Base-by-base conservation (phyloP, 2,888 invertebrate species). In the Lamproptera curius region DNA sequence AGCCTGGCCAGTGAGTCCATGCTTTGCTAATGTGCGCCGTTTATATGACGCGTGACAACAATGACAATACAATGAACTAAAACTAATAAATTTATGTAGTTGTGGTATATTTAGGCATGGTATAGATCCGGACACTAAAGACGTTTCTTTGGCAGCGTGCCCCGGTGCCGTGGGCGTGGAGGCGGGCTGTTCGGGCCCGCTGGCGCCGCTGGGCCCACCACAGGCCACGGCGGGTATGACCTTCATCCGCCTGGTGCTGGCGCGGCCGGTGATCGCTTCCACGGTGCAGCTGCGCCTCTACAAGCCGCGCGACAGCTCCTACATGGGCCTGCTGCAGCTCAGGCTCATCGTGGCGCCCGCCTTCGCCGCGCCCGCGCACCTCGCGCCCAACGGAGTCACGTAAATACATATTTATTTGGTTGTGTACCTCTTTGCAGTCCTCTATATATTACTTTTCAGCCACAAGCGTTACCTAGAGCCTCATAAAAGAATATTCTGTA, bases 161-260 rank as follows among this genome's bases (percentile, higher is more conserved):
- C 97, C 97, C 0, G 94, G 95, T 39, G 95, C 95, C 2, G 95
- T 97, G 15, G 94, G 95, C 9, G 85, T 97, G 50, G 97, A 97
- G 76, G 92, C 95, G 0, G 91, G 95, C 0, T 95, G 96, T 75
- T 93, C 94, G 48, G 93, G 93, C 38, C 92, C 93, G 3, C 87
- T 95, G 16, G 92, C 94, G 1, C 96, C 97, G 1, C 91, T 96
- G 17, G 94, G 95, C 55, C 93, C 95, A 15, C 97, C 97, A 1
- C 90, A 96, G 73, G 91, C 92, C 56, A 97, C 97, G 2, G 94
- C 95, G 53, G 97, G 97, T 49, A 91, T 95, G 84, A 95, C 96
- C 1, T 94, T 92, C 73, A 96, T 97, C 70, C 92, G 95, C 42
- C 89, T 97, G 15, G 94, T 93, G 61, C 87, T 97, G 11, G 91